Conservation (phyloP, 2,888 invertebrate species). For the Diploptera punctata region DNA sequence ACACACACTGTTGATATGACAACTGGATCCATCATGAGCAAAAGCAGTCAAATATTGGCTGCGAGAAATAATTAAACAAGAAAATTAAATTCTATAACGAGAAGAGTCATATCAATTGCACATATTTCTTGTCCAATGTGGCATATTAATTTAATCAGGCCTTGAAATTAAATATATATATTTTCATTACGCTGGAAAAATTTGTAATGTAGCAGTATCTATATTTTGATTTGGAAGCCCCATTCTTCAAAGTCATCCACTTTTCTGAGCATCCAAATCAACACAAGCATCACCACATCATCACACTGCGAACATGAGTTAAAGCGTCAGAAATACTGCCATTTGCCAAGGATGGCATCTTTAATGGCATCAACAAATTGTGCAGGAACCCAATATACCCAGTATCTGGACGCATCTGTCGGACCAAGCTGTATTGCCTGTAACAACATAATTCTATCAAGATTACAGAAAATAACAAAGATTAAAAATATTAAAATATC, state of each 20-base stretch:
- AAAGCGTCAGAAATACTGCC: slow-evolving; percentile 57
- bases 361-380: slow-evolving; percentile 91
- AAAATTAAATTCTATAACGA: not conserved
- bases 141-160: not conserved
- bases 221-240: slow-evolving; percentile 20
- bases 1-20: not conserved
- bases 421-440: slow-evolving; percentile 90
- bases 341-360: slow-evolving; percentile 86
- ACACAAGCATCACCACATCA: slow-evolving; percentile 3
- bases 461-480: too few relatives aligned
- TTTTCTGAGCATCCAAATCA: not conserved
- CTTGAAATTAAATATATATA: slow-evolving; percentile 7
- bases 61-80: too few relatives aligned
- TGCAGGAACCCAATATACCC: slow-evolving; percentile 95
- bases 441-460: slow-evolving; percentile 43
- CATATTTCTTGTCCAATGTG: not conserved
- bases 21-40: not conserved
- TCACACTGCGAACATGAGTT: not conserved
- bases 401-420: slow-evolving; percentile 90
- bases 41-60: slow-evolving; percentile 11
- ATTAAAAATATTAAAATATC: too few relatives aligned
- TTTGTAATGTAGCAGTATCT: not conserved
- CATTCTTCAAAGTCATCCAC: not conserved
- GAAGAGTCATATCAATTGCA: not conserved
- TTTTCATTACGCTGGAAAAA: not conserved